Percentiles rank a stretch among this genome's conserved stretches.
These are phyloP conservation scores for Nannospalax galili DNA, from an alignment of 2,113 vertebrate species.

Conservation along the genomic window DNA sequence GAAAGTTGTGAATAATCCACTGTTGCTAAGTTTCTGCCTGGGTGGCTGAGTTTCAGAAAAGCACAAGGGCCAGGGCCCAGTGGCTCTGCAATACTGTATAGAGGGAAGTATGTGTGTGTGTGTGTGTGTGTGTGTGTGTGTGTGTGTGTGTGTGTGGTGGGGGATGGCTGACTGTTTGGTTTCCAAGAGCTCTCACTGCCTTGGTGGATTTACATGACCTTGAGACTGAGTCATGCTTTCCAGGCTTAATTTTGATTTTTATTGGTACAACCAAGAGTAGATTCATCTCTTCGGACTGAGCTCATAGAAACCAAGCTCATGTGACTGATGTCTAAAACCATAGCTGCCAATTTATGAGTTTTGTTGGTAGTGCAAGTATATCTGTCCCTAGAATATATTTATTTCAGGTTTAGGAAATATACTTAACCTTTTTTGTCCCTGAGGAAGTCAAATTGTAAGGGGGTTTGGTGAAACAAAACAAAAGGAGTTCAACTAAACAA, in stretches of 20 bases:
- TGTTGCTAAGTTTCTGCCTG: background rate
- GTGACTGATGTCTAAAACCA: background rate
- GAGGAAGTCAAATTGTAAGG: background rate
- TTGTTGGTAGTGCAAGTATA: background rate
- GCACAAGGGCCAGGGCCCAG: background rate
- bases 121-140: no score
- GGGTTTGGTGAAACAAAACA: conserved; percentile 25
- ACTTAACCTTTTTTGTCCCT: background rate
- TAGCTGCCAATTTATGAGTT: background rate
- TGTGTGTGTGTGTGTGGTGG: background rate
- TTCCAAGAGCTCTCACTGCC: background rate
- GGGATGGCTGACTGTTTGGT: background rate
- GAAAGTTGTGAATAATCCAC: conserved; percentile 19
- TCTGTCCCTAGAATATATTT: background rate
- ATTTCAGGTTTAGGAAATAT: conserved; percentile 23
- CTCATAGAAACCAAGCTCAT: conserved; percentile 22
- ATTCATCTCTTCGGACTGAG: conserved; percentile 15
- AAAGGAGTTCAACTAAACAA: conserved; percentile 39
- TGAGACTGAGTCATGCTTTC: background rate
- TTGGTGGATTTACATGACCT: background rate
- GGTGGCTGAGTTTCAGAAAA: conserved; percentile 27
- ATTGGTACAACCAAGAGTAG: background rate
- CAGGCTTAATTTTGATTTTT: conserved; percentile 38
- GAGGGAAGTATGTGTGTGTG: background rate
- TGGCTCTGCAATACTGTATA: background rate